A percentile compares a stretch with the other conserved stretches of the same genome.
Evolutionary conservation across 2,113 vertebrate species (phyloP).

Genomic region (Xenus cinereus): DNA sequence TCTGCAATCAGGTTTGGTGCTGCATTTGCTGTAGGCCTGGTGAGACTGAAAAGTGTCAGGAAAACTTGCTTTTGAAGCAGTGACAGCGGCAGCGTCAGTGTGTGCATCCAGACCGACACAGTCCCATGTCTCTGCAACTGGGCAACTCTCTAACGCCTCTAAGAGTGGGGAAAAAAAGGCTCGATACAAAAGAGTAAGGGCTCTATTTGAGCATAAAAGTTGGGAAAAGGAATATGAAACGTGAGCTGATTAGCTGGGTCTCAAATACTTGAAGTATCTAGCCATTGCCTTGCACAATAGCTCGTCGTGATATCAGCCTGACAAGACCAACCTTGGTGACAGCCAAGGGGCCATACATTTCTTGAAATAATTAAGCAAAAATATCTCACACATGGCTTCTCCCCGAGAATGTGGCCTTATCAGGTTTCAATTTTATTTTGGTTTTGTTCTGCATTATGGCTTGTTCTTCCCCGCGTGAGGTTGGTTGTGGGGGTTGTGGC

Average conservation of each 20-base stretch:
- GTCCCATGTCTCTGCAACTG: neutral
- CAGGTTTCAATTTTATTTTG: conserved; percentile 57
- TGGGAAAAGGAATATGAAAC: conserved; percentile 28
- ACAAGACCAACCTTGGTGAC: conserved; percentile 36
- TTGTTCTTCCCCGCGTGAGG: neutral
- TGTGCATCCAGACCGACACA: neutral
- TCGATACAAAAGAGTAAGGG: neutral
- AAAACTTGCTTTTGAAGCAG: neutral
- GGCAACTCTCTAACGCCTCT: neutral
- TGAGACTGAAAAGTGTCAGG: neutral
- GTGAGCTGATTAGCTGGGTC: conserved; percentile 18
- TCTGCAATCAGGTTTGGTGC: neutral
- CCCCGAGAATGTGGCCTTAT: conserved; percentile 54
- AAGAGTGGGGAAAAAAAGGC: neutral
- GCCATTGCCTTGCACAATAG: neutral
- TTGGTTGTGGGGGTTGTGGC: neutral
- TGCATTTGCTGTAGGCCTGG: neutral
- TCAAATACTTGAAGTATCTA: neutral
- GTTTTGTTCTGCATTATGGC: conserved; percentile 30
- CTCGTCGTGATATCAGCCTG: neutral
- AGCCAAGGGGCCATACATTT: conserved; percentile 45
- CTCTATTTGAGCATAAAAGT: conserved; percentile 7
- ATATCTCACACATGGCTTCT: conserved; percentile 65
- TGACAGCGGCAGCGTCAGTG: neutral
- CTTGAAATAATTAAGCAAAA: conserved; percentile 67